Evolutionary conservation across 2,113 vertebrate species (phyloP), one percentile per base, ranked within the genome.

Genomic region (Seriola quinqueradiata): DNA sequence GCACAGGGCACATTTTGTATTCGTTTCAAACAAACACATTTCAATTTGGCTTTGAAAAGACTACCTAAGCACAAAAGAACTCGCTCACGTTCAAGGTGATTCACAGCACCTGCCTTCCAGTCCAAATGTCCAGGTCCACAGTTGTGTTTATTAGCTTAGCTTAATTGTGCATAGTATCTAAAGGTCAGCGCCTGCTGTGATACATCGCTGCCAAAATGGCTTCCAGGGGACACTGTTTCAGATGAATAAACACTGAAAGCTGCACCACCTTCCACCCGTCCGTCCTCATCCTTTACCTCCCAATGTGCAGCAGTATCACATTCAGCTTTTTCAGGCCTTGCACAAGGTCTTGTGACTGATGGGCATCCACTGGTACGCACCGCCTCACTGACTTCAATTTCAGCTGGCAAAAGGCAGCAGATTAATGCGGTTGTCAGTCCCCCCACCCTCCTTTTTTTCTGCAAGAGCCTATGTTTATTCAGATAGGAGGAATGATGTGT

Each of bases 111-210:
- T 82, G 81, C 84, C 89, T 87, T 61, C 73, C 36, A 55, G 63
- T 87, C 64, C 70, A 70, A 68, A 65, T 44, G 77, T 82, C 86
- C 86, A 57, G 25, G 77, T 84, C 63, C 17, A 16, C 75, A 23
- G 76, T 83, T 5, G 68, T 86, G 90, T 90, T 89, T 93, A 92
- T 93, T 92, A 90, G 90, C 85, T 88, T 86, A 90, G 92, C 82
- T 92, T 92, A 90, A 92, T 92, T 93, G 92, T 84, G 91, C 89
- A 74, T 89, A 76, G 87, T 75, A 81, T 90, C 82, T 85, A 91
- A 93, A 93, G 93, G 92, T 92, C 92, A 89, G 28, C 2, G 80
- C 90, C 85, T 36, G 88, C 92, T 93, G 92, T 59, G 87, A 83
- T 87, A 65, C 83, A 82, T 87, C 21, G 73, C 90, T 89, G 82